Percentiles rank a stretch among this genome's conserved stretches.
Evolutionary conservation across 2,797 vertebrate species (phyloP).

Genomic region (Fistularia commersonii): DNA sequence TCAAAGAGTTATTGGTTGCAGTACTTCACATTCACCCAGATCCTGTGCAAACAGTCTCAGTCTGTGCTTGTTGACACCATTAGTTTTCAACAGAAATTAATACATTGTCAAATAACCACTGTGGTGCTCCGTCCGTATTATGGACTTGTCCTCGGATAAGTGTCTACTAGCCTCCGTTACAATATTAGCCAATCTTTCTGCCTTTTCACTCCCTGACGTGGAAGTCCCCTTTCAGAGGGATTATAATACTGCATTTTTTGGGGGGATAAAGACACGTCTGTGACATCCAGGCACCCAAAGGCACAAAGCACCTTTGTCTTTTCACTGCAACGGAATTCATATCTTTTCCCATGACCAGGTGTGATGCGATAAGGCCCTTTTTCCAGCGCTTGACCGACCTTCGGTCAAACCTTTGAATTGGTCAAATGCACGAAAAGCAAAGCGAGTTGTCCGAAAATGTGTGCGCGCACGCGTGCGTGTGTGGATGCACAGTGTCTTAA

Average conservation of each 20-base stretch:
- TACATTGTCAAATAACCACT: neutral
- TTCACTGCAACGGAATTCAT: slow-evolving; percentile 21
- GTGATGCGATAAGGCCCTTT: slow-evolving; percentile 22
- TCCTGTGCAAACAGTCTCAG: neutral
- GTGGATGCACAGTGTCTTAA: too few species aligned
- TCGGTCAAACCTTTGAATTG: too few species aligned
- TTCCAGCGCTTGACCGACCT: too few species aligned
- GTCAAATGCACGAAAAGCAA: too few species aligned
- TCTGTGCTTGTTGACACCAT: neutral
- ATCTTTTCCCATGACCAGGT: slow-evolving; percentile 37
- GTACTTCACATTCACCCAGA: neutral
- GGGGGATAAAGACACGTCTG: slow-evolving; percentile 3
- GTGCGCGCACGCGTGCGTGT: too few species aligned
- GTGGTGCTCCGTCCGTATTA: too few species aligned
- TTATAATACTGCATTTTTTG: slow-evolving; percentile 9
- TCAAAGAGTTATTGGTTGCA: neutral
- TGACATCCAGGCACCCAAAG: slow-evolving; percentile 7
- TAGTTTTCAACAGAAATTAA: slow-evolving; percentile 7
- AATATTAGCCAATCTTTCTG: neutral
- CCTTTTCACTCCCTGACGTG: neutral
- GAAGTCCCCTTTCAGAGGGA: slow-evolving; percentile 5
- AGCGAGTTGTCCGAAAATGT: too few species aligned
- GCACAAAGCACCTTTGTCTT: slow-evolving; percentile 13
- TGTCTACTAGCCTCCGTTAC: too few species aligned
- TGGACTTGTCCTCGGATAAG: too few species aligned